Base-by-base conservation (phyloP, 2,113 vertebrate species). In the Alosa alosa region DNA sequence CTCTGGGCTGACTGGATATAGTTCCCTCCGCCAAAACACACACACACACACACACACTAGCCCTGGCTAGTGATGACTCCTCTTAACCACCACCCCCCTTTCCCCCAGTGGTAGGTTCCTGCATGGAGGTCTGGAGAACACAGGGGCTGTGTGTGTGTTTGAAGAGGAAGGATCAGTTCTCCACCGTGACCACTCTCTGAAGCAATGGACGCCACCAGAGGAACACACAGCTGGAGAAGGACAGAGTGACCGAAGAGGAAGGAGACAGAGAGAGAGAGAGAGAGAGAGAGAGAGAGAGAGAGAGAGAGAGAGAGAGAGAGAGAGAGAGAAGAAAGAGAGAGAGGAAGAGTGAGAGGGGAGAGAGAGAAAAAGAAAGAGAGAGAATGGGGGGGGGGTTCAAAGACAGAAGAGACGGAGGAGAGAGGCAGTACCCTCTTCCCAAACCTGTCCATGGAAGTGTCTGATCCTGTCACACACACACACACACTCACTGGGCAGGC, bases 211-310 rank as follows among this genome's bases (percentile, higher is more conserved):
- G 11, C 7, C 36, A 31, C 49, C 86, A 82, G 55, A 82, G 20
- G 39, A 82, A 57, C 18, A 86, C 39, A 84, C 88, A 49, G n/a
- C 10, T 36, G 85, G 88, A 85, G 82, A 86, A 83, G 84, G 84
- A 22, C 88, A n/a, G 85, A 64, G 83, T 84, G 83, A 85, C 22
- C 86, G 9, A 87, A 78, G 87, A 84, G 84, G 68, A 50, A 52
- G 4, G 47, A 75, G 85, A 84, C 47, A 75, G 8, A 89, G 41
- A 88, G 44, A 4, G 52, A 36, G 83, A 81, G 39, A 60, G 11
- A 64, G 46, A 60, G 50, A 46, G 36, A 78, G 64, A 90, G 84
- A 91, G 86, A 88, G 86, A 87, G 68, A 85, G 83, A 50, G n/a
- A n/a, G n/a, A n/a, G n/a, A n/a, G n/a, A n/a, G n/a, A n/a, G n/a